These are phyloP conservation scores for Bergia puertoricense DNA, from an alignment of 92 coral and sea anemone genomes.

Conservation along the genomic window DNA sequence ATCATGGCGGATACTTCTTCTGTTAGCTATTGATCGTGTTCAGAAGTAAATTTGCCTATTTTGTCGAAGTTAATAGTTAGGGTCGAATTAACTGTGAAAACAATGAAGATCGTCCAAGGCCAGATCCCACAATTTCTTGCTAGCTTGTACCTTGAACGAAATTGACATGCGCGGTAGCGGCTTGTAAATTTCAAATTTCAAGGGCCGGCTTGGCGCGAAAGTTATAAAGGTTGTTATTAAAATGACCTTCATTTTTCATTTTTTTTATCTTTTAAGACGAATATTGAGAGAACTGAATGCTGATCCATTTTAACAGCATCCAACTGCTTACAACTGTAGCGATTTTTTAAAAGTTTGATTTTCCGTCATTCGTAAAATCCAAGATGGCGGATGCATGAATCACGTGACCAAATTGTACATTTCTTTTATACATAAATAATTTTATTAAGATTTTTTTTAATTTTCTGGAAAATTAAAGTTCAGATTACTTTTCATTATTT, in stretches of 20 bases:
- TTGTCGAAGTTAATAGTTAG: neutral
- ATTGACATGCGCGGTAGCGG: slow-evolving; percentile 42
- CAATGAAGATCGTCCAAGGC: neutral
- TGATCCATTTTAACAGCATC: neutral
- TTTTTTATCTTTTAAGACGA: neutral
- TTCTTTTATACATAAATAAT: too few species aligned
- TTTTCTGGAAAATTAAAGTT: neutral
- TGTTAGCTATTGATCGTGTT: neutral
- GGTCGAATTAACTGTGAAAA: neutral
- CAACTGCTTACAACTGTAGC: neutral
- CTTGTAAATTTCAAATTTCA: neutral
- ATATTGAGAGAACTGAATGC: neutral
- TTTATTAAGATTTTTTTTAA: neutral
- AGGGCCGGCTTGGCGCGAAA: slow-evolving; percentile 27
- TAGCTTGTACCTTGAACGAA: neutral
- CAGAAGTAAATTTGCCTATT: neutral
- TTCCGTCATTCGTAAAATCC: slow-evolving; percentile 14
- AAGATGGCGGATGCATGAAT: slow-evolving; percentile 58
- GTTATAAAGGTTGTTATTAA: neutral
- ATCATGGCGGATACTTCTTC: slow-evolving; percentile 6
- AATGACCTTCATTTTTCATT: neutral
- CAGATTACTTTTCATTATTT: neutral
- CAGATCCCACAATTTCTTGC: neutral
- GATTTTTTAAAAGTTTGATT: slow-evolving; percentile 22
- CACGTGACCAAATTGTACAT: slow-evolving; percentile 54